phyloP scores from a whole-genome alignment of 2,888 invertebrate species.

The Drosophila mimica region DNA sequence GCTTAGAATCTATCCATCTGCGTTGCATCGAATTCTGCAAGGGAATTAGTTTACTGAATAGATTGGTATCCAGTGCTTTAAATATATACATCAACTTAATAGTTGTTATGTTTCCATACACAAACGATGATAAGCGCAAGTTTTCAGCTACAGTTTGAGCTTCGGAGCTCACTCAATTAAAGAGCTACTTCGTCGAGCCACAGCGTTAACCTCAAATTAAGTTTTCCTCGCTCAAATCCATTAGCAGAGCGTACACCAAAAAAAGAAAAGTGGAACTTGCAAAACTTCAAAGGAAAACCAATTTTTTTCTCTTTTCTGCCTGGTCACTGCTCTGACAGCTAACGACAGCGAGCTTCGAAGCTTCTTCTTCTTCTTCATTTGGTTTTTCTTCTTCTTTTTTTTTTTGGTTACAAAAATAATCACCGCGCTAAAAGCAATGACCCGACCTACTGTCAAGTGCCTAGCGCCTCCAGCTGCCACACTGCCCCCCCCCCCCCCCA shows the following conservation, averaged over 20 bases:
- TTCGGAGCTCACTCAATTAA: conserved; percentile 36
- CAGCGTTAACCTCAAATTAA: conserved; percentile 55
- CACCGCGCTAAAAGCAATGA: conserved; percentile 72
- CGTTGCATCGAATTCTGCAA: neutral
- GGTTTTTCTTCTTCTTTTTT: conserved; percentile 1
- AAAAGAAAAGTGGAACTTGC: conserved; percentile 4
- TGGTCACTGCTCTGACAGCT: conserved; percentile 60
- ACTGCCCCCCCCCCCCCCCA: no score
- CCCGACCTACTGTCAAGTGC: conserved; percentile 55
- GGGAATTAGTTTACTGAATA: neutral
- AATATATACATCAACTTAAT: neutral
- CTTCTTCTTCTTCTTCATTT: conserved; percentile 7
- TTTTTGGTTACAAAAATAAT: conserved; percentile 53
- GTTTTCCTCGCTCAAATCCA: conserved; percentile 58
- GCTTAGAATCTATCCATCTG: neutral
- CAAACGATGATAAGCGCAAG: neutral
- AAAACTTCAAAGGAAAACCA: conserved; percentile 61
- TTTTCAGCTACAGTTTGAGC: neutral
- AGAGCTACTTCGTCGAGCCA: conserved; percentile 45
- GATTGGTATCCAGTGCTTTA: neutral
- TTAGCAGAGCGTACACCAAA: conserved; percentile 38
- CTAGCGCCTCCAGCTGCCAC: neutral
- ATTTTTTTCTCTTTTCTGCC: conserved; percentile 30
- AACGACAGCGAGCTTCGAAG: conserved; percentile 57
- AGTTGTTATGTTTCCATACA: neutral